phyloP scores from a whole-genome alignment of 2,888 invertebrate species.

The Cosmia pyralina region DNA sequence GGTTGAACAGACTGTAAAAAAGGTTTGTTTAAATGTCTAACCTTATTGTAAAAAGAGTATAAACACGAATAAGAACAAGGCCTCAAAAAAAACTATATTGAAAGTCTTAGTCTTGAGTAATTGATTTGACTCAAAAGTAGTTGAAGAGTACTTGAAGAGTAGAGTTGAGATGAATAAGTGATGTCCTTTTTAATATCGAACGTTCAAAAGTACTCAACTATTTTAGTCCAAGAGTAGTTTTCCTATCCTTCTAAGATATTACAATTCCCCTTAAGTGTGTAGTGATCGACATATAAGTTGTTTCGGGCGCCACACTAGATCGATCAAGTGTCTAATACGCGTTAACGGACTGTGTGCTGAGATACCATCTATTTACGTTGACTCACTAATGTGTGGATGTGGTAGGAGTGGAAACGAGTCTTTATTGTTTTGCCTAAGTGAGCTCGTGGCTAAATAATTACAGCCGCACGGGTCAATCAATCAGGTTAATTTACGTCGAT shows the following conservation, averaged over 20 bases:
- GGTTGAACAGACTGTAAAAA: too few relatives aligned
- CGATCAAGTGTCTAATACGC: conserved; percentile 85
- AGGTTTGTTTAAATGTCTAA: too few relatives aligned
- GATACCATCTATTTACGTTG: conserved; percentile 76
- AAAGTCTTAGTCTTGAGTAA: not conserved
- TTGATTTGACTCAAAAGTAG: not conserved
- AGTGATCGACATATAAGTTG: conserved; percentile 74
- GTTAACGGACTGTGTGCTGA: conserved; percentile 82
- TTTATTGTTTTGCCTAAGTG: too few relatives aligned
- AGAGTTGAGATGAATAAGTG: not conserved
- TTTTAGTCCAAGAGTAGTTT: conserved; percentile 15
- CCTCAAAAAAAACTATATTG: not conserved
- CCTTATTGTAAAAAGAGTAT: too few relatives aligned
- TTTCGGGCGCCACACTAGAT: conserved; percentile 79
- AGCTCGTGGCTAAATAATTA: too few relatives aligned
- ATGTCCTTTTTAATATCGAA: not conserved
- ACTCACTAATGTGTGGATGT: conserved; percentile 57
- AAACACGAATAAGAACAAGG: too few relatives aligned
- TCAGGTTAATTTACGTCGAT: too few relatives aligned
- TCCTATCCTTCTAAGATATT: conserved; percentile 17
- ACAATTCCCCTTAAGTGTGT: conserved; percentile 73
- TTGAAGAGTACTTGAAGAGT: not conserved
- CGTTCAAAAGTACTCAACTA: not conserved
- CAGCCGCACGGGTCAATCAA: too few relatives aligned
- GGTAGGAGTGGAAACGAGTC: too few relatives aligned